Evolutionary conservation across 2,797 vertebrate genomes (phyloP).

Genomic region (Pelodytes ibericus): DNA sequence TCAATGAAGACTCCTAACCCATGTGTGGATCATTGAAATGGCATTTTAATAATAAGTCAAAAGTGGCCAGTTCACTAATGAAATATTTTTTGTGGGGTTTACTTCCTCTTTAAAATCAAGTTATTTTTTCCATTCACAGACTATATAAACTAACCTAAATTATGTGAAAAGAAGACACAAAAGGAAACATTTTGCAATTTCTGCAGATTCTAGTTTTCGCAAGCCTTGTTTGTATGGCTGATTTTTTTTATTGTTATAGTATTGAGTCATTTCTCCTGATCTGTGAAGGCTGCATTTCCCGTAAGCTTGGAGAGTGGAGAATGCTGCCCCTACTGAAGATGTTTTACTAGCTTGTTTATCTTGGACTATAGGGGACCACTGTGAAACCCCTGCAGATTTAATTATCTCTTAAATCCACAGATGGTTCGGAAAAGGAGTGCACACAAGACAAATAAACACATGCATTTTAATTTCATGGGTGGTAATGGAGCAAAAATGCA

Average conservation of each 20-base stretch:
- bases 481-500: slow-evolving; percentile 4
- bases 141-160: too few relatives aligned
- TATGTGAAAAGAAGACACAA: too few relatives aligned
- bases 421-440: slow-evolving; percentile 20
- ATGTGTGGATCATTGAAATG: too few relatives aligned
- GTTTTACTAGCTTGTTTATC: slow-evolving; percentile 24
- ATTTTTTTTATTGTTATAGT: slow-evolving; percentile 58
- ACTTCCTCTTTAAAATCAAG: too few relatives aligned
- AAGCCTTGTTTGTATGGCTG: too few relatives aligned
- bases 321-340: slow-evolving; percentile 5
- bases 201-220: too few relatives aligned
- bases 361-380: slow-evolving; percentile 21
- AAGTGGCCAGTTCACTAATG: too few relatives aligned
- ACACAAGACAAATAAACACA: slow-evolving; percentile 25
- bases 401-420: slow-evolving; percentile 22
- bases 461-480: slow-evolving; percentile 8
- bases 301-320: slow-evolving; percentile 47
- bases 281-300: slow-evolving; percentile 57
- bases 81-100: too few relatives aligned
- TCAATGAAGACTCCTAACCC: too few relatives aligned
- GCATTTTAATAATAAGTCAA: too few relatives aligned
- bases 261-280: slow-evolving; percentile 59
- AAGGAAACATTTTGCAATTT: too few relatives aligned
- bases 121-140: too few relatives aligned
- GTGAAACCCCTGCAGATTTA: slow-evolving; percentile 36